A percentile compares a stretch with the other conserved stretches of the same genome.
These are phyloP conservation scores for Psilopsiagon aurifrons DNA, from an alignment of 2,113 vertebrate species.

Conservation along the genomic window DNA sequence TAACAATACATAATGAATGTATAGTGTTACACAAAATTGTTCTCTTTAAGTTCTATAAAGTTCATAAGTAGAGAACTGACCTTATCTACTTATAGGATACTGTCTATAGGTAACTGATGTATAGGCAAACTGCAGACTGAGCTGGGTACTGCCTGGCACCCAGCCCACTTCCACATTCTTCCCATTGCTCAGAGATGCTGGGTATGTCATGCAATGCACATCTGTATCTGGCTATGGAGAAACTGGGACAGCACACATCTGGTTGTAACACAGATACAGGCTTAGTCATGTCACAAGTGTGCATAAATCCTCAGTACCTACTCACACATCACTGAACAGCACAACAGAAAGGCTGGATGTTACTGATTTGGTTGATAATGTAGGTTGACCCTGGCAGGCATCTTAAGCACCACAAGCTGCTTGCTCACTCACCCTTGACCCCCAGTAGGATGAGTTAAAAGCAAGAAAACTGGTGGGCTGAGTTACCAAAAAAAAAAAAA, in stretches of 20 bases:
- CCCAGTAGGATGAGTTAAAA: neutral
- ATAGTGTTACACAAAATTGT: neutral
- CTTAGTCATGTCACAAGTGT: neutral
- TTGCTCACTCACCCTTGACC: accelerated
- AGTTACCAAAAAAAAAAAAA: neutral
- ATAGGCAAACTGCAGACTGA: neutral
- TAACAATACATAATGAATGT: neutral
- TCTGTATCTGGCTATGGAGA: neutral
- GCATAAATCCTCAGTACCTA: neutral
- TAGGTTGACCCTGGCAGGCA: neutral
- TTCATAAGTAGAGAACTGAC: neutral
- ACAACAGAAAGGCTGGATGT: neutral
- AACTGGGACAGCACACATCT: neutral
- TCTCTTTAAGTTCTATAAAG: neutral
- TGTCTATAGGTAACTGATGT: neutral
- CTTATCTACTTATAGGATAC: neutral
- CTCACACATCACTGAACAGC: neutral
- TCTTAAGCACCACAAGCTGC: neutral
- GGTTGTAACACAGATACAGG: neutral
- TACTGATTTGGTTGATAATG: neutral
- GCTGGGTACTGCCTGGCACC: neutral
- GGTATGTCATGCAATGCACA: neutral
- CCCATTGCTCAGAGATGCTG: neutral
- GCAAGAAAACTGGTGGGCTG: neutral
- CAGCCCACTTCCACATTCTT: neutral